Percentiles rank a stretch among this genome's conserved stretches.
Evolutionary conservation across 2,797 vertebrate species (phyloP).

Genomic region (Hybognathus amarus): DNA sequence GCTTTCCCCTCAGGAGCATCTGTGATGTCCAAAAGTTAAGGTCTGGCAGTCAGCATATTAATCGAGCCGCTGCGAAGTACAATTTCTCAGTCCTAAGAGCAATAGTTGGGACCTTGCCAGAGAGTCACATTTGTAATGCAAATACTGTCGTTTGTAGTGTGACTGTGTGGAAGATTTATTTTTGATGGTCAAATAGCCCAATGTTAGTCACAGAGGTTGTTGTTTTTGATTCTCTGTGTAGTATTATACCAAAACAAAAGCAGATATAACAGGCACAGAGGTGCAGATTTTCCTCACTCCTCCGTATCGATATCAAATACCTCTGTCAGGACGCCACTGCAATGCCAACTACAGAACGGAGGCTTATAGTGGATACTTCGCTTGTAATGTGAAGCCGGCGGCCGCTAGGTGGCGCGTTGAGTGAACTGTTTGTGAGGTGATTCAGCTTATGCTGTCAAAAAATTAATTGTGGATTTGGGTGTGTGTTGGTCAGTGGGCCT

Average conservation of each 20-base stretch:
- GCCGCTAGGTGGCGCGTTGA: constrained; percentile 54
- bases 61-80: constrained; percentile 29
- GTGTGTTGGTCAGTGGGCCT: no score
- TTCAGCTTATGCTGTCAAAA: background rate
- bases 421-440: constrained; percentile 1
- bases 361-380: constrained; percentile 11
- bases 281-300: constrained; percentile 15
- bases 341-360: constrained; percentile 33
- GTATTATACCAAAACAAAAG: background rate
- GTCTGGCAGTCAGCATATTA: constrained; percentile 40
- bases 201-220: background rate
- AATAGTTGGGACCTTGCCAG: constrained; percentile 37
- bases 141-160: constrained; percentile 39
- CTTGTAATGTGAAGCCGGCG: background rate
- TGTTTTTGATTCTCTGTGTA: background rate
- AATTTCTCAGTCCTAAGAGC: constrained; percentile 43
- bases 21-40: constrained; percentile 45
- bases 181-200: background rate
- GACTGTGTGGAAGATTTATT: constrained; percentile 8
- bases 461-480: background rate
- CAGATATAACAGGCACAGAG: background rate
- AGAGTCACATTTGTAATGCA: constrained; percentile 46
- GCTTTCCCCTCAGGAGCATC: constrained; percentile 22
- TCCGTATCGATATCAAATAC: constrained; percentile 22
- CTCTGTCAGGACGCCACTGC: constrained; percentile 39